These are phyloP conservation scores for roundworm (Caenorhabditis elegans) DNA, from an alignment of 1,140 invertebrate genomes.

Conservation along the genomic window WBcel235 BX284606.5:11405001-11405500, in stretches of 20 bases:
- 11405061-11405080: background rate
- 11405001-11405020: slow-evolving; percentile 8
- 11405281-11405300: background rate
- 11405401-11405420: too few relatives aligned
- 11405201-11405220: background rate
- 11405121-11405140: background rate
- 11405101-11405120: background rate
- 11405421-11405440: background rate
- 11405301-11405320: background rate
- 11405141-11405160: background rate
- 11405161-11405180: background rate
- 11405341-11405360: too few relatives aligned
- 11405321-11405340: too few relatives aligned
- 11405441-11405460: background rate
- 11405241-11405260: background rate
- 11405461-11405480: background rate
- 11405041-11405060: background rate
- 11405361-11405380: too few relatives aligned
- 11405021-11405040: background rate
- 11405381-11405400: too few relatives aligned
- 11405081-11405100: background rate
- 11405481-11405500: background rate
- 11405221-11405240: background rate
- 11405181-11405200: background rate
- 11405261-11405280: background rate